These are phyloP conservation scores for Pleuronectes platessa DNA, from an alignment of 2,113 vertebrate genomes.

Conservation along the genomic window DNA sequence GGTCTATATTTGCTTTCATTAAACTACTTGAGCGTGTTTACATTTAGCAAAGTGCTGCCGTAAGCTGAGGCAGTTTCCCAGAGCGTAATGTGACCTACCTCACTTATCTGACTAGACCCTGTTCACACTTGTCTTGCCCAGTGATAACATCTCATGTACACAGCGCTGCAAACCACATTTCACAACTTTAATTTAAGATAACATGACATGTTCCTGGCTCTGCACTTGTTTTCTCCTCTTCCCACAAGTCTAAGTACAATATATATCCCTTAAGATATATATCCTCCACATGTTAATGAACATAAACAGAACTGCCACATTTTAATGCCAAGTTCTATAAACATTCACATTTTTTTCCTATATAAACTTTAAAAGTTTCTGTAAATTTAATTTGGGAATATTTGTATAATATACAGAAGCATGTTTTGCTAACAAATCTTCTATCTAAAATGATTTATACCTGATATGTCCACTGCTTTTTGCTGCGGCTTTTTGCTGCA, in stretches of 20 bases:
- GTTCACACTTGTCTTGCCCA: slow-evolving; percentile 41
- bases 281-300: neutral
- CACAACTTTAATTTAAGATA: slow-evolving; percentile 68
- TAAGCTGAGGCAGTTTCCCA: slow-evolving; percentile 39
- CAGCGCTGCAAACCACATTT: slow-evolving; percentile 60
- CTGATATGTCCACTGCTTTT: neutral
- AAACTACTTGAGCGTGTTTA: slow-evolving; percentile 49
- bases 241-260: neutral
- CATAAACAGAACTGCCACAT: too few relatives aligned
- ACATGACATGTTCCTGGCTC: slow-evolving; percentile 63
- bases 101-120: slow-evolving; percentile 46
- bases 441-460: neutral
- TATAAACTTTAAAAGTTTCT: too few relatives aligned
- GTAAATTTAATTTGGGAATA: neutral
- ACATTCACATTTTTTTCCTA: neutral
- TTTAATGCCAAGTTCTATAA: neutral
- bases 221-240: slow-evolving; percentile 1
- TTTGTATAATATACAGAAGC: neutral
- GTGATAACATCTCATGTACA: slow-evolving; percentile 73
- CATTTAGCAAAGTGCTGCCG: slow-evolving; percentile 39
- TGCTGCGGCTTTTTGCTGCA: neutral
- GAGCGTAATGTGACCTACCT: slow-evolving; percentile 47
- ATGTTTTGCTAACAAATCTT: neutral
- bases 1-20: slow-evolving; percentile 43
- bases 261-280: neutral